Conservation (phyloP, 2,888 invertebrate genomes). For the Eudemis profundana region DNA sequence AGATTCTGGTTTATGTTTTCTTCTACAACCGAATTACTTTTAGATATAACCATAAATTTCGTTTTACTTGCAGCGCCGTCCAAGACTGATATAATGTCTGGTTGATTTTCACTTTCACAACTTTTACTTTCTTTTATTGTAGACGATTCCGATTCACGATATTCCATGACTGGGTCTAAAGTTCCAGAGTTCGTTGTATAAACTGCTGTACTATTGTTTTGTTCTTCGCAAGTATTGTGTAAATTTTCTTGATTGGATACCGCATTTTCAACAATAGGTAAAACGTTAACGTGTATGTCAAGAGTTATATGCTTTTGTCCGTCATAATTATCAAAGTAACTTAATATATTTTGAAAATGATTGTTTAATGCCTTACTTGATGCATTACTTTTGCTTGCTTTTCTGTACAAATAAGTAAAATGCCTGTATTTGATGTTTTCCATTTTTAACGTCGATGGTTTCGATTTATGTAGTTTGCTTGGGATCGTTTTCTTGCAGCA, state of each 20-base stretch:
- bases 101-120: conserved; percentile 35
- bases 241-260: neutral
- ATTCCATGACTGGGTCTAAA: conserved; percentile 32
- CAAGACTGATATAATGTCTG: conserved; percentile 65
- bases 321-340: conserved; percentile 59
- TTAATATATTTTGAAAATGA: conserved; percentile 60
- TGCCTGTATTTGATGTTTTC: conserved; percentile 53
- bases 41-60: conserved; percentile 59
- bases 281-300: conserved; percentile 66
- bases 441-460: conserved; percentile 12
- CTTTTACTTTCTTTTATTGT: conserved; percentile 10
- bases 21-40: conserved; percentile 38
- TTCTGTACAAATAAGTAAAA: conserved; percentile 55
- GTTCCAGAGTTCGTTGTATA: neutral
- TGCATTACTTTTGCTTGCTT: conserved; percentile 48
- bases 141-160: conserved; percentile 17
- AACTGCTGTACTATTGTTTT: neutral
- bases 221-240: neutral
- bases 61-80: conserved; percentile 65
- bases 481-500: conserved; percentile 39
- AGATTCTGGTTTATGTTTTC: neutral
- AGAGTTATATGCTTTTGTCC: conserved; percentile 62
- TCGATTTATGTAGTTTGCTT: conserved; percentile 16
- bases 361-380: conserved; percentile 51
- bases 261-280: conserved; percentile 51